These are phyloP conservation scores for Taurulus bubalis DNA, from an alignment of 2,113 vertebrate species.

Conservation along the genomic window DNA sequence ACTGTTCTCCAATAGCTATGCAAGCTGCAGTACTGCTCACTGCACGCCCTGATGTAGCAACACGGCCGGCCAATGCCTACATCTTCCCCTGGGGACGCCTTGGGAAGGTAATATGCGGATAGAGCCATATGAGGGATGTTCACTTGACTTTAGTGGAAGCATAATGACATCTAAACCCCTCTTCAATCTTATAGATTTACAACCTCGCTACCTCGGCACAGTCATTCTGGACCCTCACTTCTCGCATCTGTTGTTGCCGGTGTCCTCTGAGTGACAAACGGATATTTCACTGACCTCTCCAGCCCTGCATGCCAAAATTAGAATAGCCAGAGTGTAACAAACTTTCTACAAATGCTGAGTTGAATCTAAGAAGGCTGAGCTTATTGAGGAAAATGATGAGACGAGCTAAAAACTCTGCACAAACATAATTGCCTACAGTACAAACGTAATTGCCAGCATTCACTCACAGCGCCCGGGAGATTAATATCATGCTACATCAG, in stretches of 20 bases:
- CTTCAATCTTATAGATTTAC: constrained; percentile 63
- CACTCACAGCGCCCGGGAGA: constrained; percentile 59
- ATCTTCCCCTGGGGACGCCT: constrained; percentile 48
- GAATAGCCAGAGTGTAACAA: constrained; percentile 31
- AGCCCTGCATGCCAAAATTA: constrained; percentile 23
- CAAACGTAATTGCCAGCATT: constrained; percentile 51
- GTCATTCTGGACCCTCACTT: constrained; percentile 28
- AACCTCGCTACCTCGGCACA: constrained; percentile 30
- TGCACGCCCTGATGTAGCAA: constrained; percentile 57
- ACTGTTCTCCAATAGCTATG: constrained; percentile 50
- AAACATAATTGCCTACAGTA: constrained; percentile 24
- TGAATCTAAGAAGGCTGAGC: constrained; percentile 30
- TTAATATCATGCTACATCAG: constrained; percentile 61
- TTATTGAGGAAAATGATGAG: constrained; percentile 56
- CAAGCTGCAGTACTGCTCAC: constrained; percentile 61
- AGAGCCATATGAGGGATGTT: constrained; percentile 50
- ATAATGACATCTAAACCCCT: constrained; percentile 65
- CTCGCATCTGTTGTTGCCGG: constrained; percentile 37
- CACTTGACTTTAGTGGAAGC: constrained; percentile 60
- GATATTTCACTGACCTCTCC: constrained; percentile 56
- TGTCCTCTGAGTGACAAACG: constrained; percentile 38
- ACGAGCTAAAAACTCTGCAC: constrained; percentile 32
- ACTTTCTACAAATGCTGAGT: constrained; percentile 49
- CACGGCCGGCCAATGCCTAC: constrained; percentile 52
- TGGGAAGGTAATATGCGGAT: constrained; percentile 60